Evolutionary conservation across 2,797 vertebrate genomes (phyloP), one percentile per base, ranked within the genome.

Genomic region (Cuniculus paca): DNA sequence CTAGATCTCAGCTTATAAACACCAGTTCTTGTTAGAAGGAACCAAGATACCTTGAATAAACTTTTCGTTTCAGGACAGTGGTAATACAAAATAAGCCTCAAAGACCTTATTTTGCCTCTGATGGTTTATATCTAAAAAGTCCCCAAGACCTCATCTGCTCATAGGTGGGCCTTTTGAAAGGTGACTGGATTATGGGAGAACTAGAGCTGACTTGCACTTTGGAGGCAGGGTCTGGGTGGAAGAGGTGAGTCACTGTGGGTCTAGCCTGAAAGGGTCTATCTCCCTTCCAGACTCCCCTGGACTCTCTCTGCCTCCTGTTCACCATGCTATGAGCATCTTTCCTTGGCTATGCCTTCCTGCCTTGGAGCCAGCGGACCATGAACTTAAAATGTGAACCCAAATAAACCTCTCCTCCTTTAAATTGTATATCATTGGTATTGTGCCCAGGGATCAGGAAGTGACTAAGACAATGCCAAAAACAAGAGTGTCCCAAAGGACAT

Each of bases 1-100:
- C 82, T 45, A 95, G 5, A 45, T 61, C 63, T 70, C 60, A 74
- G 34, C n/a, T 92, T 74, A 68, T 70, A 95, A 94, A 81, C 26
- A 72, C 39, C 60, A 42, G 24, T 83, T 89, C 80, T 91, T 92
- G 70, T 48, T 75, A 94, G 48, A 87, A 87, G 24, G 52, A 83
- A 72, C 31, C 52, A 72, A 34, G 12, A 68, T 6, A 60, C 68
- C 65, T 39, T 87, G 36, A 80, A 63, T 83, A 52, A 83, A 95
- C 22, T 50, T 87, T 78, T 78, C 54, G 82, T 58, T 61, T 34
- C 82, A 56, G 50, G 36, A 82, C 50, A 75, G 24, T 36, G 17
- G 36, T 65, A 80, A 78, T 42, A 42, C 10, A 16, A 61, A 34
- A 58, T 39, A 68, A 87, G 12, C 52, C 36, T 48, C 36, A 24